phyloP scores from a whole-genome alignment of 2,888 invertebrate genomes.

The Odontothrips loti region DNA sequence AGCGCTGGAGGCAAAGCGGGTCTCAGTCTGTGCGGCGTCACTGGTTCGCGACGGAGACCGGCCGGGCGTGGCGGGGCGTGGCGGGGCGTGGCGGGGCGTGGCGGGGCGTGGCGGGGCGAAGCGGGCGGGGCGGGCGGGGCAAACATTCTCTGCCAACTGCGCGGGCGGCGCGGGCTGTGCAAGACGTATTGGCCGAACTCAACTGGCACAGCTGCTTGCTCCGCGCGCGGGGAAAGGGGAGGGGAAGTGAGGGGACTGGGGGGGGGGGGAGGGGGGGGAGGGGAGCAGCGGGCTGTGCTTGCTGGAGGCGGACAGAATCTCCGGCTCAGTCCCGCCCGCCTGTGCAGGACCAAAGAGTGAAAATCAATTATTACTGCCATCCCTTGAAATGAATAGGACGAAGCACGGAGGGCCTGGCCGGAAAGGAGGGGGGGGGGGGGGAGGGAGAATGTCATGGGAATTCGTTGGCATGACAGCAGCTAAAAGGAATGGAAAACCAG shows the following conservation, averaged over 20 bases:
- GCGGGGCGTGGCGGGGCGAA: no score
- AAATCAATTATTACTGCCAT: conserved; percentile 6
- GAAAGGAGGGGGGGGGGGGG: neutral
- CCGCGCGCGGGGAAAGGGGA: neutral
- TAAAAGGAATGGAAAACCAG: no score
- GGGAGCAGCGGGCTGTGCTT: neutral
- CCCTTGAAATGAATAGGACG: neutral
- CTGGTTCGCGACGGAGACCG: no score
- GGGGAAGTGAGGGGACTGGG: neutral
- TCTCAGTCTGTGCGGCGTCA: no score
- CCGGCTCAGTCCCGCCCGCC: neutral
- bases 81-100: no score
- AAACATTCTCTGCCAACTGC: conserved; percentile 11
- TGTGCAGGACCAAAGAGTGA: neutral
- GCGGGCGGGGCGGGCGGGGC: no score
- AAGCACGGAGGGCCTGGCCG: neutral
- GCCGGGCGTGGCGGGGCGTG: neutral
- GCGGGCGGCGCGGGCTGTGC: conserved; percentile 1
- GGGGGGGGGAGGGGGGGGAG: neutral
- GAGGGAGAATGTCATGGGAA: no score
- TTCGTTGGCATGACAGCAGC: no score
- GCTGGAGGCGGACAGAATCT: neutral
- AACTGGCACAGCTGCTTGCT: neutral
- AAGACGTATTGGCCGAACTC: conserved; percentile 11
- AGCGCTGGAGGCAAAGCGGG: neutral